Evolutionary conservation across 2,797 vertebrate genomes (phyloP).

Genomic region (Sebastiscus albofasciatus): DNA sequence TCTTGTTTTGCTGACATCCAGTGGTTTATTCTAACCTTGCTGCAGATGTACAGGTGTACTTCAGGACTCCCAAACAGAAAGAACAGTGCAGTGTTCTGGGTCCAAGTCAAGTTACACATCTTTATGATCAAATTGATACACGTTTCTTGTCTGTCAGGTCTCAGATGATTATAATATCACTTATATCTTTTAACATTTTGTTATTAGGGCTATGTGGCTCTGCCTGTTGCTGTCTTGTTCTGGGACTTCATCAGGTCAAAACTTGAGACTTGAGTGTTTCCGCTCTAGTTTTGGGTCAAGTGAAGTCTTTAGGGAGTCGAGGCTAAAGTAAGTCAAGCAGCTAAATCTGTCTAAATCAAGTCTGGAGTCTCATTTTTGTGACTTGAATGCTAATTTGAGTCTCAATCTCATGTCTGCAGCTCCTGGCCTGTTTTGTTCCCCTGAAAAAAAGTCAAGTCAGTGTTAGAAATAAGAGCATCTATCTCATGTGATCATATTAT

Average conservation of each 20-base stretch:
- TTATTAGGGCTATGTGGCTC: not conserved
- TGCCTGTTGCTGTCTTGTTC: not conserved
- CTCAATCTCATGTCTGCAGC: not conserved
- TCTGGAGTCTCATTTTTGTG: not conserved
- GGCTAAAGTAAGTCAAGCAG: constrained; percentile 1
- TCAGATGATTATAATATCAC: not conserved
- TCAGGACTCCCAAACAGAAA: not conserved
- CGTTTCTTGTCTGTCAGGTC: too few species aligned
- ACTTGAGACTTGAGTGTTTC: not conserved
- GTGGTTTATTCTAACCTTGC: not conserved
- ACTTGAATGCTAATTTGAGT: not conserved
- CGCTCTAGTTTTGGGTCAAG: not conserved
- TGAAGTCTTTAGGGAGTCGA: not conserved
- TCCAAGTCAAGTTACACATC: not conserved
- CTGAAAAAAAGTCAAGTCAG: not conserved
- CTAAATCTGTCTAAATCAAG: not conserved
- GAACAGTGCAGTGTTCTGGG: not conserved
- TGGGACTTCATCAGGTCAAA: not conserved
- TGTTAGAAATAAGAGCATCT: not conserved
- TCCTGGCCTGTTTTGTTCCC: not conserved
- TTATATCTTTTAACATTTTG: not conserved
- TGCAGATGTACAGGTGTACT: not conserved
- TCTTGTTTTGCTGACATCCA: not conserved
- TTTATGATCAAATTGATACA: not conserved
- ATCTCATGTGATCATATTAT: not conserved